Evolutionary conservation across 2,888 invertebrate species (phyloP).

Genomic region (Nomada hirtipes): DNA sequence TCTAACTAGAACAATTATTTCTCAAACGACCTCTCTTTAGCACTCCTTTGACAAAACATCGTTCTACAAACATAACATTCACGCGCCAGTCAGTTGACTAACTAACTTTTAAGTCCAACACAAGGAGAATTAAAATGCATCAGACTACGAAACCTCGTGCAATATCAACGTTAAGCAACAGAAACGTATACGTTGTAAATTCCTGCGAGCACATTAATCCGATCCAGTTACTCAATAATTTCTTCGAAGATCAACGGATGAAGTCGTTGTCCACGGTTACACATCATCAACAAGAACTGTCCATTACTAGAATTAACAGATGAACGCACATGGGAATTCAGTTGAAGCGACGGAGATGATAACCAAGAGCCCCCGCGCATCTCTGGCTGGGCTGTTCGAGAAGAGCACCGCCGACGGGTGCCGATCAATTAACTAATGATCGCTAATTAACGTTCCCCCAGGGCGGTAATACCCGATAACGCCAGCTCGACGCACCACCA

Average conservation of each 20-base stretch:
- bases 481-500: constrained; percentile 65
- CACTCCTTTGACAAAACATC: no score
- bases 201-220: neutral
- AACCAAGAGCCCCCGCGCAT: neutral
- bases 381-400: constrained; percentile 48
- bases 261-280: constrained; percentile 37
- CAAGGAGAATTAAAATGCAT: no score
- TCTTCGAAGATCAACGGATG: constrained; percentile 4
- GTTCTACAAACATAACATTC: no score
- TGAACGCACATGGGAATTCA: constrained; percentile 71
- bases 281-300: constrained; percentile 53
- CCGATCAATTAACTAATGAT: constrained; percentile 79
- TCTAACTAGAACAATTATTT: no score
- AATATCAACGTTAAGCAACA: no score
- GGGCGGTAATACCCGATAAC: constrained; percentile 76
- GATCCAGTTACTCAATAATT: neutral
- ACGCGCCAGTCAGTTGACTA: no score
- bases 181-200: no score
- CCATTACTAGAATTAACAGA: constrained; percentile 73
- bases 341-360: constrained; percentile 30
- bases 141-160: no score
- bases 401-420: constrained; percentile 70
- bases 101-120: no score
- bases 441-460: constrained; percentile 77
- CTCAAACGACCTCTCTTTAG: no score